Percentiles rank a stretch among this genome's conserved stretches.
phyloP scores from a whole-genome alignment of 2,113 vertebrate species.

The Muntiacus reevesi region DNA sequence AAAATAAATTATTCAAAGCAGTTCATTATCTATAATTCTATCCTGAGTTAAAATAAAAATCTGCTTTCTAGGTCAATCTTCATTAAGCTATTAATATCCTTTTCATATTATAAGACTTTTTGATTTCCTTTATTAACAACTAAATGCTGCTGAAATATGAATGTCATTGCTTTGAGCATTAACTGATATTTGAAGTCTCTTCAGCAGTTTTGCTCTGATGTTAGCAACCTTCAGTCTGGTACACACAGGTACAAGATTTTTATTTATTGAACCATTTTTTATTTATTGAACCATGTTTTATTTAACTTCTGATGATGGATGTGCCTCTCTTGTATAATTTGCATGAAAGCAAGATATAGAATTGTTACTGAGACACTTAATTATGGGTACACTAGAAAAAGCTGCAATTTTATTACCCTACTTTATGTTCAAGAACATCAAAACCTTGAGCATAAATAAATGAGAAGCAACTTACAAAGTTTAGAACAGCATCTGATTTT shows the following conservation, averaged over 20 bases:
- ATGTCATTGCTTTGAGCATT: slow-evolving; percentile 34
- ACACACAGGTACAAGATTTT: neutral
- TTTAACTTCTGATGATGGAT: neutral
- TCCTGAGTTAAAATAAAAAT: slow-evolving; percentile 63
- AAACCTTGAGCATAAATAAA: neutral
- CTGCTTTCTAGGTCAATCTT: slow-evolving; percentile 69
- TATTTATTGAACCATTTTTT: neutral
- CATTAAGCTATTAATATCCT: slow-evolving; percentile 73
- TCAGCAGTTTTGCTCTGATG: neutral
- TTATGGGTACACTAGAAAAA: neutral
- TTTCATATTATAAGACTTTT: slow-evolving; percentile 44
- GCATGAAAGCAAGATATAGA: neutral
- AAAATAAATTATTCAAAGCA: slow-evolving; percentile 54
- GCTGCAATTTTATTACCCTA: neutral
- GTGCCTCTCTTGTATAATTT: neutral
- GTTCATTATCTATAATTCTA: slow-evolving; percentile 54
- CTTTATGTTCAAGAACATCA: neutral
- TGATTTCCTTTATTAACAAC: slow-evolving; percentile 60
- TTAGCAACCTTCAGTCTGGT: neutral
- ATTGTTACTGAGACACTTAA: neutral
- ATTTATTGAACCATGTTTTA: neutral
- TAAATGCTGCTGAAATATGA: neutral
- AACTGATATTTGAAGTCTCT: slow-evolving; percentile 23
- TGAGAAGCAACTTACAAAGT: neutral
- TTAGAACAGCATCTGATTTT: neutral